Conservation (phyloP, 1,140 invertebrate species). For the Mercenaria mercenaria region DNA sequence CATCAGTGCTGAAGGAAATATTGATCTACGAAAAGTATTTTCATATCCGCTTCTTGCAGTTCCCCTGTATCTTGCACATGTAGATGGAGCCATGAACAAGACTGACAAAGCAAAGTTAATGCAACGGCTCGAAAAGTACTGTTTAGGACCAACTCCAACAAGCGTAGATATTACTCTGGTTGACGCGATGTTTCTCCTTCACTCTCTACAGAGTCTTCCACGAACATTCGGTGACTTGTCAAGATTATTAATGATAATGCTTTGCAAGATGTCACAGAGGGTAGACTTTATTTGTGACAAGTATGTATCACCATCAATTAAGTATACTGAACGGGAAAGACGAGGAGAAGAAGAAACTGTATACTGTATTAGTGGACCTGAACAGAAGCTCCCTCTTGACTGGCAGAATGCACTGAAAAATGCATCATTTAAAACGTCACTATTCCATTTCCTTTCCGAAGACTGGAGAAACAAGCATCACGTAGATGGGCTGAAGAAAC, state of each 20-base stretch:
- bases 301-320: neutral
- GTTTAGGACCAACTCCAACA: neutral
- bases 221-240: neutral
- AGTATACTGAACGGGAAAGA: neutral
- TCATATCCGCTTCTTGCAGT: constrained; percentile 14
- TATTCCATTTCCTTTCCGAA: constrained; percentile 21
- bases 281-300: neutral
- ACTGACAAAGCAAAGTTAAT: constrained; percentile 24
- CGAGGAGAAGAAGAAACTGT: neutral
- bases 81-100: constrained; percentile 4
- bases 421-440: constrained; percentile 13
- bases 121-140: neutral
- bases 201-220: neutral
- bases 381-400: neutral
- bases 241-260: neutral
- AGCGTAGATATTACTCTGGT: neutral
- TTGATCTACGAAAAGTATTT: constrained; percentile 35
- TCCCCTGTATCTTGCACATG: constrained; percentile 1
- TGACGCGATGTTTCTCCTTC: neutral
- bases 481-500: neutral
- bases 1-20: neutral
- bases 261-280: neutral
- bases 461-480: neutral
- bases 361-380: neutral
- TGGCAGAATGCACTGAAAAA: constrained; percentile 10